Conservation (phyloP, 37 sponge, comb jelly and placozoan genomes). For the Chondrosia reniformis region DNA sequence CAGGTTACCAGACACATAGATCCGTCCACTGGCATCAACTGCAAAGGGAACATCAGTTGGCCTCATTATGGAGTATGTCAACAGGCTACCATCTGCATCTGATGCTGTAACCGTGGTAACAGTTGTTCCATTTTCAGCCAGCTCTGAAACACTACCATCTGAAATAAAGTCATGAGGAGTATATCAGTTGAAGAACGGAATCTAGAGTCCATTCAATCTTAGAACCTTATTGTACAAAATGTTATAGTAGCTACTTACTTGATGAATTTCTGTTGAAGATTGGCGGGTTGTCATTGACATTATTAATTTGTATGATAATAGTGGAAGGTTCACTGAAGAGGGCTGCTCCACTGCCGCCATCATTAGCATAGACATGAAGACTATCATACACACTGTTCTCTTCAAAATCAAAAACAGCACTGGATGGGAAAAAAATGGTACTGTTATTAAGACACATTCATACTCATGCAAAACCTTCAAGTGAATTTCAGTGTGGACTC, state of each 20-base stretch:
- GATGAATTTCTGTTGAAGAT: background rate
- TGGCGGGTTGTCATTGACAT: constrained; percentile 19
- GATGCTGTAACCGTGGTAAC: constrained; percentile 36
- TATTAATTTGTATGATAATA: background rate
- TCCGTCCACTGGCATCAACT: background rate
- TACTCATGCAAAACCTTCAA: too few species aligned
- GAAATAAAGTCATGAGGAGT: background rate
- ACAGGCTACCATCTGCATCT: constrained; percentile 21
- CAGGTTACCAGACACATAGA: constrained; percentile 6
- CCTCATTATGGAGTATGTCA: constrained; percentile 1
- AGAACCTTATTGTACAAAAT: background rate
- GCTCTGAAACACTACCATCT: constrained; percentile 25
- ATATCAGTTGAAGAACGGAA: background rate
- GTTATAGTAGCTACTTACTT: background rate
- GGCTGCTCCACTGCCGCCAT: background rate
- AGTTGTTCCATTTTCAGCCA: constrained; percentile 15
- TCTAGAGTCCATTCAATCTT: background rate
- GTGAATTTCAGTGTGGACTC: too few species aligned
- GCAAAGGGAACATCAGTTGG: background rate
- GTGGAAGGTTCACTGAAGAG: constrained; percentile 4
- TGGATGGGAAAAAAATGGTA: background rate
- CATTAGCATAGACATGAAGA: background rate
- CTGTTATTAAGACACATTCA: too few species aligned
- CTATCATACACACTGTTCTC: background rate
- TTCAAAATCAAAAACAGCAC: constrained; percentile 3